Conservation (phyloP, 2,113 vertebrate species). For the Actenoides lindsayi region DNA sequence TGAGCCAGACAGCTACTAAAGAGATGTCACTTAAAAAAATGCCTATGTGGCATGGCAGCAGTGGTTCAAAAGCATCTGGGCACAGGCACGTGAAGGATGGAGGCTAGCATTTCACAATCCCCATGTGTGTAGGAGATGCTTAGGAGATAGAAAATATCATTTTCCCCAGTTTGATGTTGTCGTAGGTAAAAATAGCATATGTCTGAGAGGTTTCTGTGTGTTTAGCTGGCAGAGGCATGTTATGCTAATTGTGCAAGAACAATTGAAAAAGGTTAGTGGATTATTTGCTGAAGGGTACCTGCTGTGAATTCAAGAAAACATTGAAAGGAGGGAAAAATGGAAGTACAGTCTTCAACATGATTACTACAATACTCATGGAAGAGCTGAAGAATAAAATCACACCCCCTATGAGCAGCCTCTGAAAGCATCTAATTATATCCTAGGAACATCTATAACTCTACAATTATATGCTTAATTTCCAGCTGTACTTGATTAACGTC, state of each 20-base stretch:
- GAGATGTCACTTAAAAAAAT: neutral
- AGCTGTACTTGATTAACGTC: slow-evolving; percentile 39
- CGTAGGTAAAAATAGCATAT: neutral
- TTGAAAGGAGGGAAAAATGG: neutral
- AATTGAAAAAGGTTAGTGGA: neutral
- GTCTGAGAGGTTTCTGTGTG: neutral
- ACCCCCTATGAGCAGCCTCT: neutral
- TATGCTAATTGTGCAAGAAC: neutral
- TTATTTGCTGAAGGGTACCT: neutral
- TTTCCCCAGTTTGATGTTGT: neutral
- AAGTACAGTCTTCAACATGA: neutral
- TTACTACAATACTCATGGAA: neutral
- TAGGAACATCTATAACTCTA: neutral
- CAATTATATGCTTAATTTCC: slow-evolving; percentile 48
- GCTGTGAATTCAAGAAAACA: neutral
- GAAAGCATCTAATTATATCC: slow-evolving; percentile 28
- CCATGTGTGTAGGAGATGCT: neutral
- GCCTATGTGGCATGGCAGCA: neutral
- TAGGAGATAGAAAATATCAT: neutral
- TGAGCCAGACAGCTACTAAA: neutral
- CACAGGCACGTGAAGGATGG: neutral
- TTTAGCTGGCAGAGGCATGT: neutral
- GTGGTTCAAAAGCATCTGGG: neutral
- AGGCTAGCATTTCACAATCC: neutral
- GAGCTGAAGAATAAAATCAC: neutral